Conservation (phyloP, 2,113 vertebrate genomes). For the Strigops habroptila region DNA sequence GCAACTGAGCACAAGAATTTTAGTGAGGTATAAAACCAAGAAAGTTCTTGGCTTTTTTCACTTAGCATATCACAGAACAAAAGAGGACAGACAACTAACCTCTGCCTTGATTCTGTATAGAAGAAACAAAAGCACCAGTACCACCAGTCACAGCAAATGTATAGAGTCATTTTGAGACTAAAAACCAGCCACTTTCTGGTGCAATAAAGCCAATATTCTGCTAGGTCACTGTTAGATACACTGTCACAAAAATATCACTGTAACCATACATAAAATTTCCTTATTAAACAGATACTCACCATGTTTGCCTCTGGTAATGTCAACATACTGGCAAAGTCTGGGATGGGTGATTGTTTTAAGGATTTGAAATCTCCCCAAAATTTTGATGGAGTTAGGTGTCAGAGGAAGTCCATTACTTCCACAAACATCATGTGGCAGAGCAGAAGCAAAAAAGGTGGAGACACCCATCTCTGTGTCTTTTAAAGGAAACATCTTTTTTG, state of each 20-base stretch:
- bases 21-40: background rate
- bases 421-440: slow-evolving; percentile 96
- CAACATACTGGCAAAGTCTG: slow-evolving; percentile 94
- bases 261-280: background rate
- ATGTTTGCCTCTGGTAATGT: slow-evolving; percentile 95
- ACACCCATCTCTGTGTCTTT: slow-evolving; percentile 91
- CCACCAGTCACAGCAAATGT: background rate
- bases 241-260: background rate
- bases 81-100: background rate
- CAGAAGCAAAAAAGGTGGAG: slow-evolving; percentile 96
- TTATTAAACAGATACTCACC: slow-evolving; percentile 73
- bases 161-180: background rate
- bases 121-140: background rate
- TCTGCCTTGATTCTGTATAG: background rate
- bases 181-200: background rate
- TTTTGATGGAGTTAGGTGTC: slow-evolving; percentile 98
- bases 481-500: slow-evolving; percentile 82
- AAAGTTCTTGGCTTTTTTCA: background rate
- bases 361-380: slow-evolving; percentile 96
- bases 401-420: slow-evolving; percentile 97
- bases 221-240: background rate
- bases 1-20: background rate
- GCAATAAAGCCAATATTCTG: background rate
- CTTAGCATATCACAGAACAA: background rate
- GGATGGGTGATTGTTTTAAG: slow-evolving; percentile 94